Evolutionary conservation across 2,888 invertebrate genomes (phyloP), one percentile per base, ranked within the genome.

Genomic region (Ennomos quercinarius): DNA sequence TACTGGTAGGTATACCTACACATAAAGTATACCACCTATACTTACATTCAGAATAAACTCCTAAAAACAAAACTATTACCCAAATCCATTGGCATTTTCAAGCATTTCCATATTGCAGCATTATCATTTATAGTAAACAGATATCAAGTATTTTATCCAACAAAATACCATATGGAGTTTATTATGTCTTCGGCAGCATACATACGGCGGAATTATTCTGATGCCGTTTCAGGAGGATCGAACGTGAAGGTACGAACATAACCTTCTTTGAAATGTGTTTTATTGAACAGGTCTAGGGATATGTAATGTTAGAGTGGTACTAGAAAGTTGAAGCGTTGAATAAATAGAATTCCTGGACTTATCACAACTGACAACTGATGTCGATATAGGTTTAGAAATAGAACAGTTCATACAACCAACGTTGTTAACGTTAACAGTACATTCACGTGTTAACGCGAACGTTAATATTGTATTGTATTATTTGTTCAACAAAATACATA

Each of bases 141-240:
- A 77, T 83, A 54, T 50, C 48, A 80, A 5, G 27, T 73, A 73
- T 73, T 75, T 75, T 72, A 81, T 77, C 77, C 78, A 57, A 70
- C 78, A 78, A 72, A 74, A 74, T 71, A 55, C 68, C 62, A 46
- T 56, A 50, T 63, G 61, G 73, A 76, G 74, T 70, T 74, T 68
- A 71, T 77, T 74, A 76, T 70, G 70, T 64, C 53, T 55, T 64
- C 57, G 13, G 13, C 37, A 45, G 88, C 82, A 88, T 89, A 87
- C 64, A 84, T 77, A 89, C 71, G 78, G 71, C 64, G 1, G 69
- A 80, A 88, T 89, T 88, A 89, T 89, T 75, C 79, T 74, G 79
- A 88, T 86, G 61, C 47, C 41, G 8, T 12, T 10, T 46, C 63
- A 58, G 70, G 57, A 66, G 67, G 72, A 67, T 72, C 61, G 68